Conservation (phyloP, 1,140 invertebrate species). For the Ceratina australensis region DNA sequence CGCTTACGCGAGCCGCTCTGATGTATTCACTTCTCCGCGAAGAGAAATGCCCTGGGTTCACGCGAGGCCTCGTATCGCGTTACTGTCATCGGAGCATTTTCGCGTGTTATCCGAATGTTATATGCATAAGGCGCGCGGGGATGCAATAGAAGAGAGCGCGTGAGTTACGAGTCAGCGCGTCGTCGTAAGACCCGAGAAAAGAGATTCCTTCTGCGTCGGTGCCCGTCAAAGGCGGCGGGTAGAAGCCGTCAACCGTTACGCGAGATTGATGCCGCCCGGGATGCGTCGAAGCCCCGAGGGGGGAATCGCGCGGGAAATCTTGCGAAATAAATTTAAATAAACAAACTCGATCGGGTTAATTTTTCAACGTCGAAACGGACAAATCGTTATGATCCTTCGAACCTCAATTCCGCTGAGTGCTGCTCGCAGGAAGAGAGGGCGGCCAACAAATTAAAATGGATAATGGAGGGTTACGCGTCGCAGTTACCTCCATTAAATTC, state of each 20-base stretch:
- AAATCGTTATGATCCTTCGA: slow-evolving; percentile 2
- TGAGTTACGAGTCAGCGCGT: slow-evolving; percentile 45
- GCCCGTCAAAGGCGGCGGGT: slow-evolving; percentile 35
- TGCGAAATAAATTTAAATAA: not conserved
- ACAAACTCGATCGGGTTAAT: not conserved
- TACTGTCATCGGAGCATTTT: slow-evolving; percentile 38
- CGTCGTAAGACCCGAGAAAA: slow-evolving; percentile 20
- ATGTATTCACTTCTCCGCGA: not conserved
- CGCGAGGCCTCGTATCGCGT: slow-evolving; percentile 21
- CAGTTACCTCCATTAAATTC: slow-evolving; percentile 28
- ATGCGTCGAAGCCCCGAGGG: not conserved
- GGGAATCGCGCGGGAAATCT: not conserved
- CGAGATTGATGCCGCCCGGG: slow-evolving; percentile 45
- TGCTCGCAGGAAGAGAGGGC: slow-evolving; percentile 10
- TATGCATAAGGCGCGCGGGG: slow-evolving; percentile 37
- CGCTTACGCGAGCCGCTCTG: not conserved
- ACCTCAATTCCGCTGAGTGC: slow-evolving; percentile 16
- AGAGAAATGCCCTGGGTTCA: not conserved
- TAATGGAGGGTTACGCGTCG: slow-evolving; percentile 24
- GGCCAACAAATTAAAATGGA: slow-evolving; percentile 29
- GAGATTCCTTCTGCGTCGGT: slow-evolving; percentile 5
- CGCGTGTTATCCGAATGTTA: slow-evolving; percentile 29
- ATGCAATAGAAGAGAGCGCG: slow-evolving; percentile 24
- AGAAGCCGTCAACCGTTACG: slow-evolving; percentile 38
- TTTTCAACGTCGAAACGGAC: not conserved